phyloP scores from a whole-genome alignment of 1,140 invertebrate species.

The Pristionchus pacificus region DNA sequence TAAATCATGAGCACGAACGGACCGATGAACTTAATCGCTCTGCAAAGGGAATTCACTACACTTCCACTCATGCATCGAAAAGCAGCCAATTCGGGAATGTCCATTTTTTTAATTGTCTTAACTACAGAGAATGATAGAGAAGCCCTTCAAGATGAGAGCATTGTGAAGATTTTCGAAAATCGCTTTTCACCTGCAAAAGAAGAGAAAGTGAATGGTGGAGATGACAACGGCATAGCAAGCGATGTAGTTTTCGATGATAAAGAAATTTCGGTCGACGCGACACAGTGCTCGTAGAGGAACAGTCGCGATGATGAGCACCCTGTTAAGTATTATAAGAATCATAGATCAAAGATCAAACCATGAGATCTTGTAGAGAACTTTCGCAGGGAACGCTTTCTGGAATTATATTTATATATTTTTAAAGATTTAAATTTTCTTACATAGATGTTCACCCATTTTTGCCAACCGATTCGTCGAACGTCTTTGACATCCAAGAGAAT shows the following conservation, averaged over 20 bases:
- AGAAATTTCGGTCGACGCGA: conserved; percentile 19
- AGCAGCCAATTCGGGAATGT: too few relatives aligned
- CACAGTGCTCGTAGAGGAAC: background rate
- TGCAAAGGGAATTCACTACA: conserved; percentile 60
- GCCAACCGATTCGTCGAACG: conserved; percentile 45
- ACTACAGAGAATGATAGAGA: too few relatives aligned
- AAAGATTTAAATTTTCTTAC: conserved; percentile 7
- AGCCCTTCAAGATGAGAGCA: conserved; percentile 21
- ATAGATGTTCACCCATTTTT: conserved; percentile 27
- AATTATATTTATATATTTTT: conserved; percentile 5
- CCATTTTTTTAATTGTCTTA: too few relatives aligned
- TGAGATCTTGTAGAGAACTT: conserved; percentile 88
- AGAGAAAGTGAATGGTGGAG: conserved; percentile 93
- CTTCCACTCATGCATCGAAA: too few relatives aligned
- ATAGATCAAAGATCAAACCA: conserved; percentile 63
- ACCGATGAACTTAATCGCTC: conserved; percentile 93
- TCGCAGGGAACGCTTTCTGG: conserved; percentile 78
- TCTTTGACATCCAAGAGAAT: conserved; percentile 41
- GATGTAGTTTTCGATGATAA: conserved; percentile 75
- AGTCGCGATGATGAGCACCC: background rate
- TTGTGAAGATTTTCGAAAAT: too few relatives aligned
- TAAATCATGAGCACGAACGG: conserved; percentile 99
- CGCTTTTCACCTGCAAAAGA: conserved; percentile 93
- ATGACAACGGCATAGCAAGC: conserved; percentile 89
- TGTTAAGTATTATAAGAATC: background rate